Conservation (phyloP, 1,140 invertebrate genomes). For the Drosophila malerkotliana region DNA sequence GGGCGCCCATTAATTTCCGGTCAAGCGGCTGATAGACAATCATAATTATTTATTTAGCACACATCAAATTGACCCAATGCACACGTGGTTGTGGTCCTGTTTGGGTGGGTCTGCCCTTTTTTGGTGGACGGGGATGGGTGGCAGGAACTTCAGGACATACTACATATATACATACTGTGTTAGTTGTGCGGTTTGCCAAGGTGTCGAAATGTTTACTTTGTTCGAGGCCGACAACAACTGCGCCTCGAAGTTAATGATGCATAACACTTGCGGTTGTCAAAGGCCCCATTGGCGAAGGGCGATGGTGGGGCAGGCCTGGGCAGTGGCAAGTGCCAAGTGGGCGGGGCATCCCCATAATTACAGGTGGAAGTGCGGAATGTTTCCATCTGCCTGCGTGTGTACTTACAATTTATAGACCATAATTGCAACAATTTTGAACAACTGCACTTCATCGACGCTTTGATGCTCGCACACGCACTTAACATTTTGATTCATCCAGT, state of each 20-base stretch:
- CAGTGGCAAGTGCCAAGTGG: neutral
- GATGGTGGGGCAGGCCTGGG: neutral
- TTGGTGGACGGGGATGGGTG: neutral
- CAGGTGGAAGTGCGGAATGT: neutral
- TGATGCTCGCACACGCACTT: conserved; percentile 47
- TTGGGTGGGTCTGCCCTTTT: neutral
- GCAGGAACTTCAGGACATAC: neutral
- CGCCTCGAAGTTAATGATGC: conserved; percentile 77
- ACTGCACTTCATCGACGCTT: conserved; percentile 35
- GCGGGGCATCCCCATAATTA: neutral
- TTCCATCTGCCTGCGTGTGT: conserved; percentile 6
- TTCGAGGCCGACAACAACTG: conserved; percentile 54
- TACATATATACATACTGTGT: conserved; percentile 12
- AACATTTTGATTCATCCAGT: conserved; percentile 72
- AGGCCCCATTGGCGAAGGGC: conserved; percentile 5
- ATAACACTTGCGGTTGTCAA: conserved; percentile 66
- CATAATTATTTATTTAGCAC: conserved; percentile 80
- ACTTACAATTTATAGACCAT: conserved; percentile 66
- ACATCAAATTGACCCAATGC: conserved; percentile 76
- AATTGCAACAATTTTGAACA: conserved; percentile 74
- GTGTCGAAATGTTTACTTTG: conserved; percentile 79
- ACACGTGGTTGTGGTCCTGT: conserved; percentile 63
- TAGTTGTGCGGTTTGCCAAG: conserved; percentile 74
- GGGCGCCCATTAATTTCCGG: conserved; percentile 74
- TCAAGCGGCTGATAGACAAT: conserved; percentile 77